These are phyloP conservation scores for Centrocercus urophasianus DNA, from an alignment of 2,113 vertebrate species.

Conservation along the genomic window DNA sequence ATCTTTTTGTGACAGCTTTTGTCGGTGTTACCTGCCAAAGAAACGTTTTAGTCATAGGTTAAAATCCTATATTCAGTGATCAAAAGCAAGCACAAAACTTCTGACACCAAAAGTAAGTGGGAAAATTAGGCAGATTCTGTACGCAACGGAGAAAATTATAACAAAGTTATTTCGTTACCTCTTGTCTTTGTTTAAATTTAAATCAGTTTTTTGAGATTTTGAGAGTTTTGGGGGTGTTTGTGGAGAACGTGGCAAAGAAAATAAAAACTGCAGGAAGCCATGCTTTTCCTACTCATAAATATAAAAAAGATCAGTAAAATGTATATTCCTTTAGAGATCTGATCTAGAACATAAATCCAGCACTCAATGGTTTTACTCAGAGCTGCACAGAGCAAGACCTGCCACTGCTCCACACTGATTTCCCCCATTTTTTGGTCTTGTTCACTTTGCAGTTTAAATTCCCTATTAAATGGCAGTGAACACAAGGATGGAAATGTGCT, in stretches of 20 bases:
- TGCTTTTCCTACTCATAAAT: neutral
- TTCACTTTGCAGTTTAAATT: slow-evolving; percentile 7
- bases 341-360: slow-evolving; percentile 1
- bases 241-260: neutral
- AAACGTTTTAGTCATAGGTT: neutral
- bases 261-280: neutral
- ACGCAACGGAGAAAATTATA: neutral
- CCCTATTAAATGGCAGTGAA: neutral
- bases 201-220: neutral
- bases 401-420: neutral
- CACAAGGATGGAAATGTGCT: neutral
- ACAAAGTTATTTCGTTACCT: neutral
- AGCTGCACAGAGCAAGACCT: neutral
- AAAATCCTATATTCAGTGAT: neutral
- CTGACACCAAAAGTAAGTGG: neutral
- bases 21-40: slow-evolving; percentile 45
- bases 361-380: slow-evolving; percentile 10
- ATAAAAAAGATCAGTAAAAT: neutral
- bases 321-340: neutral
- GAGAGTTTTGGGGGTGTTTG: neutral
- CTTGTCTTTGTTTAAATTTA: neutral
- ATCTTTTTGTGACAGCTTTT: neutral
- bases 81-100: neutral
- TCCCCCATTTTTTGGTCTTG: neutral
- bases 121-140: neutral